Conservation (phyloP, 2,888 invertebrate genomes). For the Hybos culiciformis region DNA sequence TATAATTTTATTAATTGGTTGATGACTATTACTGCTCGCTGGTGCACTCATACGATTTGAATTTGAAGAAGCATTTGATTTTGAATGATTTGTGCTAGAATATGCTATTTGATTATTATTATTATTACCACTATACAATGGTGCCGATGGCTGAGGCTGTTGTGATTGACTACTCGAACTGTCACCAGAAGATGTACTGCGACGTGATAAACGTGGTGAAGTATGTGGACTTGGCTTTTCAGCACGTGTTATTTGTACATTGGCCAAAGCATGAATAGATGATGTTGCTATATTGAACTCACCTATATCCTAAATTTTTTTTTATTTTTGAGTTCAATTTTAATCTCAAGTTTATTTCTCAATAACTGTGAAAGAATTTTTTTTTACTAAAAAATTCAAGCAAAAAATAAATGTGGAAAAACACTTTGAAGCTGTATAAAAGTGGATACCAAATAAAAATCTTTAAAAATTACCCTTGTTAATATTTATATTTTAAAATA, state of each 20-base stretch:
- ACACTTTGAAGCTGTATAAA: too few relatives aligned
- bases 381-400: too few relatives aligned
- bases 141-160: conserved; percentile 24
- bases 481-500: too few relatives aligned
- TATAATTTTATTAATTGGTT: conserved; percentile 12
- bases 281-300: conserved; percentile 52
- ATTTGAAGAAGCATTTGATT: background rate
- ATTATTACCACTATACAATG: too few relatives aligned
- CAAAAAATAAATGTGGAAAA: too few relatives aligned
- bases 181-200: conserved; percentile 27
- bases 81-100: background rate
- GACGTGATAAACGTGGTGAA: conserved; percentile 41
- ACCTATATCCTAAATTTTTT: conserved; percentile 39
- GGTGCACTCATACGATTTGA: conserved; percentile 34
- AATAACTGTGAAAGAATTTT: too few relatives aligned
- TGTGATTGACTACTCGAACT: conserved; percentile 9
- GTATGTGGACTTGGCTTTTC: conserved; percentile 43
- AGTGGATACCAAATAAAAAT: too few relatives aligned
- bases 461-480: too few relatives aligned
- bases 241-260: conserved; percentile 24
- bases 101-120: conserved; percentile 15
- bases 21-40: conserved; percentile 15
- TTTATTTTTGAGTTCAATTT: background rate
- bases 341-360: too few relatives aligned
- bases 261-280: conserved; percentile 42